These are phyloP conservation scores for Microchrysa polita DNA, from an alignment of 2,888 invertebrate genomes.

Conservation along the genomic window DNA sequence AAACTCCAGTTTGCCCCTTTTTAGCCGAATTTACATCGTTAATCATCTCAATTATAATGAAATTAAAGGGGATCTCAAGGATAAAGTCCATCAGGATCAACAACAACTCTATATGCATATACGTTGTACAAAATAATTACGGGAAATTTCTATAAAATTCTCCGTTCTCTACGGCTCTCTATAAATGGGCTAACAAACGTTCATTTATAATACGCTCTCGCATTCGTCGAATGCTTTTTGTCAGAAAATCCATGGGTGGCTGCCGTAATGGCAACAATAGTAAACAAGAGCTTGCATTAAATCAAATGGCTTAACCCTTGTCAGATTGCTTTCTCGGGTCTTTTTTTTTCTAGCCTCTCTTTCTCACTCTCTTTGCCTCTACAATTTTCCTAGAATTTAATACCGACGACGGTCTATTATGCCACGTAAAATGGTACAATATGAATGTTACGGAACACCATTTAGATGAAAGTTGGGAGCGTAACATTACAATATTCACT, in stretches of 20 bases:
- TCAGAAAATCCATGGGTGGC: not conserved
- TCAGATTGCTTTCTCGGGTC: conserved; percentile 42
- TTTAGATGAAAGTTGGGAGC: not conserved
- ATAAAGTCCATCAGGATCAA: conserved; percentile 28
- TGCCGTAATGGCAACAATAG: conserved; percentile 33
- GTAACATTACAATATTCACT: not conserved
- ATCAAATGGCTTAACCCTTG: conserved; percentile 46
- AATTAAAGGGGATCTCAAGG: conserved; percentile 23
- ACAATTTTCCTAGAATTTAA: not conserved
- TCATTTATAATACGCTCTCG: conserved; percentile 1
- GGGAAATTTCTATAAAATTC: conserved; percentile 31
- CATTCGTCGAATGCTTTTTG: conserved; percentile 3
- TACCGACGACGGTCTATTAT: not conserved
- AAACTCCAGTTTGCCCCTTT: not conserved
- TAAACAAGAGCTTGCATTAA: conserved; percentile 44
- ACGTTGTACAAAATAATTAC: conserved; percentile 7
- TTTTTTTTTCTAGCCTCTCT: too few species aligned
- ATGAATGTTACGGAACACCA: not conserved
- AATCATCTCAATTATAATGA: conserved; percentile 28
- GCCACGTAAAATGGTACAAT: conserved; percentile 29
- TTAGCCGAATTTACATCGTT: not conserved
- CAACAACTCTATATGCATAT: not conserved
- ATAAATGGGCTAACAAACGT: conserved; percentile 22
- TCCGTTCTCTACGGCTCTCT: too few species aligned
- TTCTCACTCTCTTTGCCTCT: too few species aligned